Evolutionary conservation across 2,113 vertebrate genomes (phyloP).

Genomic region (Python bivittatus): DNA sequence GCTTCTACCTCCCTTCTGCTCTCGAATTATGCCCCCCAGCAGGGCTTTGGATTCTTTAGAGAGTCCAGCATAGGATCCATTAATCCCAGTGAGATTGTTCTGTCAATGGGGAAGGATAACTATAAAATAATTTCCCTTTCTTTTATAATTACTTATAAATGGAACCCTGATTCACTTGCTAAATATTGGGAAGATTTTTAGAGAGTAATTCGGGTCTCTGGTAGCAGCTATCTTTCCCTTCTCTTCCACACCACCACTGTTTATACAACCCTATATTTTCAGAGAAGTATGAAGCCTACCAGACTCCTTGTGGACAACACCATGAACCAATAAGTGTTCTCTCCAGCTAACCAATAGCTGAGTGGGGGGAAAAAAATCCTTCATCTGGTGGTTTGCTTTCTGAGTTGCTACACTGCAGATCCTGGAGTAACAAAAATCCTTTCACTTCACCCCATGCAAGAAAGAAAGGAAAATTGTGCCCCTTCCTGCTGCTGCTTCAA

Average conservation of each 20-base stretch:
- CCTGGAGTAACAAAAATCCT: background rate
- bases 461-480: background rate
- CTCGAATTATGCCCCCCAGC: background rate
- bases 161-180: background rate
- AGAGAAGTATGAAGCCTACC: background rate
- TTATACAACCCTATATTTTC: background rate
- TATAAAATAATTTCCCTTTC: background rate
- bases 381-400: background rate
- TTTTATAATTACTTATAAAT: background rate
- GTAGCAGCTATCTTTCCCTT: background rate
- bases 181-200: background rate
- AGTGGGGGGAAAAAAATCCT: background rate
- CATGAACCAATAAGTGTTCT: background rate
- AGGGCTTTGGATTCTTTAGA: background rate
- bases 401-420: background rate
- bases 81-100: background rate
- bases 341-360: background rate
- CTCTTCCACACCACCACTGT: background rate
- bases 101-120: conserved; percentile 9
- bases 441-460: background rate
- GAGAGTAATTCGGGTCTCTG: too few relatives aligned
- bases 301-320: background rate
- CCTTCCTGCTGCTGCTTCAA: too few relatives aligned
- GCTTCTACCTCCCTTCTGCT: background rate
- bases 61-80: background rate